Evolutionary conservation across 2,113 vertebrate species (phyloP).

Genomic region (Sorex araneus): DNA sequence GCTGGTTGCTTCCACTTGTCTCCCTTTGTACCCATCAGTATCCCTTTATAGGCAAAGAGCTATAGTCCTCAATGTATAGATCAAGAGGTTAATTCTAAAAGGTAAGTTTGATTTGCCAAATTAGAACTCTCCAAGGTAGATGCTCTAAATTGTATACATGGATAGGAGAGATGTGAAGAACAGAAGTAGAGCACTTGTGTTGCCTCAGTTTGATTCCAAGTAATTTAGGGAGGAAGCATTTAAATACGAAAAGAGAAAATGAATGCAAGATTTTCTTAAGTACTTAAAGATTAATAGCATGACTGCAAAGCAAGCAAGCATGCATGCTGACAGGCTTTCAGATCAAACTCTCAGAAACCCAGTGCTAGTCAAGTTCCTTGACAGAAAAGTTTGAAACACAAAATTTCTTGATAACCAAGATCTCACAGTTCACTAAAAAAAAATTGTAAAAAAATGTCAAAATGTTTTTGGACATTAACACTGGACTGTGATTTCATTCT

Average conservation of each 20-base stretch:
- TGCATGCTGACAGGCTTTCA: too few species aligned
- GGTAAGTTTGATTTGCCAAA: neutral
- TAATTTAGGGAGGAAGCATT: neutral
- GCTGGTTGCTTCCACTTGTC: neutral
- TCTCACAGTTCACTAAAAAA: neutral
- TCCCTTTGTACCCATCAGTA: neutral
- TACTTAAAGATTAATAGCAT: too few species aligned
- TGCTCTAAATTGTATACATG: neutral
- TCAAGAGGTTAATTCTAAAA: neutral
- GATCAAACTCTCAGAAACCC: too few species aligned
- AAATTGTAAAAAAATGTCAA: neutral
- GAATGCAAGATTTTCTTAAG: neutral
- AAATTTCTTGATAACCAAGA: accelerated
- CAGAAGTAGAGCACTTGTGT: neutral
- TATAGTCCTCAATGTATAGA: neutral
- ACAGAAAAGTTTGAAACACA: neutral
- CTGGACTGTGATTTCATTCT: neutral
- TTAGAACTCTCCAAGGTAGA: neutral
- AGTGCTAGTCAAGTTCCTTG: neutral
- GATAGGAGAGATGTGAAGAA: too few species aligned
- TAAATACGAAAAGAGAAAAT: neutral
- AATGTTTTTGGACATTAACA: neutral
- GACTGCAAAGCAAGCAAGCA: too few species aligned
- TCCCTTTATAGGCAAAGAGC: neutral
- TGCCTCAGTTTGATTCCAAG: neutral